Conservation (phyloP, 2,888 invertebrate genomes). For the Platycheirus albimanus region DNA sequence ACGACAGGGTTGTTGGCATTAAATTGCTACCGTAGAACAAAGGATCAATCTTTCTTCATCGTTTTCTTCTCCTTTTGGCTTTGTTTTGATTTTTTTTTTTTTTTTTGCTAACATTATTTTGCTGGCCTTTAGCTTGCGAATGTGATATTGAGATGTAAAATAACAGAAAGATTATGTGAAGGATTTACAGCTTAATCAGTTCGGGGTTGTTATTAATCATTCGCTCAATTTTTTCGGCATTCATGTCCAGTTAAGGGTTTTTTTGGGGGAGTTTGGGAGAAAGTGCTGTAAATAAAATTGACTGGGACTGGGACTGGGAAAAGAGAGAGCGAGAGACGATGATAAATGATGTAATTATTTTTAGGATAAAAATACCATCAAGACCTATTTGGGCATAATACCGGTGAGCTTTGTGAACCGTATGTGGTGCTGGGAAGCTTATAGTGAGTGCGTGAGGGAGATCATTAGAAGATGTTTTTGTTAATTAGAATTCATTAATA, state of each 20-base stretch:
- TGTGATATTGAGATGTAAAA: constrained; percentile 73
- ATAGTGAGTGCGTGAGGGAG: neutral
- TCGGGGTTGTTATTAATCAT: constrained; percentile 59
- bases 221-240: constrained; percentile 47
- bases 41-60: constrained; percentile 65
- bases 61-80: neutral
- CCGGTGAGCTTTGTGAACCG: neutral
- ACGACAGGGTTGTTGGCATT: constrained; percentile 71
- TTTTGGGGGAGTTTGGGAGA: constrained; percentile 10
- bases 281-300: constrained; percentile 10
- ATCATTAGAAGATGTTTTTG: constrained; percentile 8
- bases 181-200: constrained; percentile 65
- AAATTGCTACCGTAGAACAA: constrained; percentile 73
- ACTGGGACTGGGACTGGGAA: too few species aligned
- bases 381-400: constrained; percentile 14
- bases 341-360: constrained; percentile 32
- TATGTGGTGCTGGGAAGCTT: neutral
- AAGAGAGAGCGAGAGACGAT: neutral
- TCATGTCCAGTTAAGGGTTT: constrained; percentile 30
- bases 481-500: neutral
- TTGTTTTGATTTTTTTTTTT: constrained; percentile 22
- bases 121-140: constrained; percentile 41
- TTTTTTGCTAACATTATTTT: constrained; percentile 5
- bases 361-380: constrained; percentile 4
- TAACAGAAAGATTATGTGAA: constrained; percentile 65